Conservation (phyloP, 2,113 vertebrate genomes). For the Herpetotheres cachinnans region DNA sequence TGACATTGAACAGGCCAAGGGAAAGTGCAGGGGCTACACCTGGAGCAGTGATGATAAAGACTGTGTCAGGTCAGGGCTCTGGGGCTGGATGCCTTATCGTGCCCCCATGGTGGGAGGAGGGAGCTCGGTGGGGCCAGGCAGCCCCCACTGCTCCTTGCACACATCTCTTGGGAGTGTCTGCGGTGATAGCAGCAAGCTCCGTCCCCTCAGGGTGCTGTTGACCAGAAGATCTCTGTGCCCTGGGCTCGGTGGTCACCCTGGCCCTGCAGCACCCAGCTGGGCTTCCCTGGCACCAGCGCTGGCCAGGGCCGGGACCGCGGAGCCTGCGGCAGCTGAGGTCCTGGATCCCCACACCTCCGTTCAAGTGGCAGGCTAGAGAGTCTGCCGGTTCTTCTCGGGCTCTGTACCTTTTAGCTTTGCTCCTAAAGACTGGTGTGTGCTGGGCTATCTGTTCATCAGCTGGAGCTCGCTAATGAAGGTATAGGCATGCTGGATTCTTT, state of each 20-base stretch:
- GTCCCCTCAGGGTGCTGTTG: neutral
- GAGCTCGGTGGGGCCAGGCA: neutral
- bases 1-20: neutral
- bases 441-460: neutral
- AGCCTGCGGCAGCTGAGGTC: neutral
- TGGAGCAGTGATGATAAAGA: neutral
- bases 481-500: neutral
- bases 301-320: neutral
- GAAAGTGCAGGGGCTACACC: neutral
- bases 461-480: neutral
- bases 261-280: neutral
- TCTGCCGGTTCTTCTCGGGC: fast-evolving
- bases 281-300: fast-evolving
- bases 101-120: neutral
- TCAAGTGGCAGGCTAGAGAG: neutral
- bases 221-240: neutral
- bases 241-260: neutral
- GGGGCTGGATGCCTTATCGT: neutral
- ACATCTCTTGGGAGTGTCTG: neutral
- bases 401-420: neutral
- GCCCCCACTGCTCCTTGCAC: neutral
- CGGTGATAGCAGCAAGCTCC: neutral
- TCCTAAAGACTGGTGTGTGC: neutral
- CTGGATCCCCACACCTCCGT: neutral
- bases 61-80: neutral